Evolutionary conservation across 2,797 vertebrate genomes (phyloP).

Genomic region (Propithecus deckenii): DNA sequence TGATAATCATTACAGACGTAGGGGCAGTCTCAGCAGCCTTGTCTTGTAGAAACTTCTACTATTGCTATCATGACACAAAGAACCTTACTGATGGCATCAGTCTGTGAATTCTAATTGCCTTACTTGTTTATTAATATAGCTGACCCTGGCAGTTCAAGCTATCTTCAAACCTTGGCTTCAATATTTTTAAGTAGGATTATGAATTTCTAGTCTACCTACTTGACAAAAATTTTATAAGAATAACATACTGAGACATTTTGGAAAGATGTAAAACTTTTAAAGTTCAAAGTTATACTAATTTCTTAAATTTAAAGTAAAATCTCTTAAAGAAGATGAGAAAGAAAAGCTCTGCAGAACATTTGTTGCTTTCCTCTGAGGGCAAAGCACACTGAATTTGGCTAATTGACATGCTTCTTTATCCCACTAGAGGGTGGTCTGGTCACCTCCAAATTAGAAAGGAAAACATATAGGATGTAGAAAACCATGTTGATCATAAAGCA

Average conservation of each 20-base stretch:
- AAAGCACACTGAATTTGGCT: not conserved
- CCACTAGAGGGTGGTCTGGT: conserved; percentile 85
- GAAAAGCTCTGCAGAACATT: not conserved
- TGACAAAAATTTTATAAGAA: not conserved
- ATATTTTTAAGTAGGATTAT: not conserved
- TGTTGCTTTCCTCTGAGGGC: conserved; percentile 48
- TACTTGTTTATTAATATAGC: not conserved
- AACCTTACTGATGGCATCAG: not conserved
- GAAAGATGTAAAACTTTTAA: not conserved
- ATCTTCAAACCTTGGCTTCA: not conserved
- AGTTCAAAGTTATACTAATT: not conserved
- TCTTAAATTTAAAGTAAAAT: conserved; percentile 19
- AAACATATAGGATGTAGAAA: conserved; percentile 28
- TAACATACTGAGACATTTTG: not conserved
- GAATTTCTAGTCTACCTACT: not conserved
- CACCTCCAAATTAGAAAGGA: conserved; percentile 67
- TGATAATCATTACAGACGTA: not conserved
- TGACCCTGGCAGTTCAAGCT: not conserved
- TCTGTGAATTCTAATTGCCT: not conserved
- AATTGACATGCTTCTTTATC: conserved; percentile 68
- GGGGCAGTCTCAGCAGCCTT: not conserved
- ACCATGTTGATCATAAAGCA: conserved; percentile 15
- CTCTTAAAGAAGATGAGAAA: not conserved
- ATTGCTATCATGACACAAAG: not conserved
- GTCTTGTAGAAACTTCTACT: not conserved